Evolutionary conservation across 1,140 invertebrate species (phyloP).

Genomic region (Ganaspis sp.): DNA sequence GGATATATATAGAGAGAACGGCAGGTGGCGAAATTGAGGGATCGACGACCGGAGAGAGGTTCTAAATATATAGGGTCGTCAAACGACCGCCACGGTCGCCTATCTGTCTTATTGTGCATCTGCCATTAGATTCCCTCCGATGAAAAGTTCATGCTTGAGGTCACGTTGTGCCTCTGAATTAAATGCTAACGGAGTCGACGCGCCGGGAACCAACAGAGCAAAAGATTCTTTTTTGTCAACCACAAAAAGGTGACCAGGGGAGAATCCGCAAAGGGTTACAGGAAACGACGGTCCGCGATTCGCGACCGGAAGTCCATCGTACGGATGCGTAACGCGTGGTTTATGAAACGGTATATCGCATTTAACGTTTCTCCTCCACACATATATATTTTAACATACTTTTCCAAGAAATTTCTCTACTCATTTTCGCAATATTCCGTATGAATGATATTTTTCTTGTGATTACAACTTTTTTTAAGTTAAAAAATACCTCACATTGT

Average conservation of each 20-base stretch:
- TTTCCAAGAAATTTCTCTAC: neutral
- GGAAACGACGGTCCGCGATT: constrained; percentile 26
- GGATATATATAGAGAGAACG: neutral
- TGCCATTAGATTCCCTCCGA: constrained; percentile 22
- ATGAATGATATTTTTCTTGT: too few relatives aligned
- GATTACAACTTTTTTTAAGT: too few relatives aligned
- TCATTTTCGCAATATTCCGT: too few relatives aligned
- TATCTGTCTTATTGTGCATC: constrained; percentile 27
- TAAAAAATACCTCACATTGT: too few relatives aligned
- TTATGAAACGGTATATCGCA: constrained; percentile 27
- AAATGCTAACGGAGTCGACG: constrained; percentile 27
- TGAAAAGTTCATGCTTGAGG: constrained; percentile 31
- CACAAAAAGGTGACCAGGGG: constrained; percentile 16
- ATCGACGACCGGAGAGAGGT: constrained; percentile 18
- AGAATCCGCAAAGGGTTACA: constrained; percentile 21
- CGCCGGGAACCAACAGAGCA: constrained; percentile 1
- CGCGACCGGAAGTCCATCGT: constrained; percentile 20
- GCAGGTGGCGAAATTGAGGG: constrained; percentile 21
- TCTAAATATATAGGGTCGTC: constrained; percentile 22
- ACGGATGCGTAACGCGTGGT: constrained; percentile 25
- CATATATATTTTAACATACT: neutral
- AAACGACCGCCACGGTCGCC: constrained; percentile 25
- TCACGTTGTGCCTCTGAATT: constrained; percentile 29
- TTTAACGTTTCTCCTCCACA: neutral
- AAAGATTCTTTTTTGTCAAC: constrained; percentile 24